Evolutionary conservation across 2,113 vertebrate species (phyloP).

Genomic region (Scopus umbretta): DNA sequence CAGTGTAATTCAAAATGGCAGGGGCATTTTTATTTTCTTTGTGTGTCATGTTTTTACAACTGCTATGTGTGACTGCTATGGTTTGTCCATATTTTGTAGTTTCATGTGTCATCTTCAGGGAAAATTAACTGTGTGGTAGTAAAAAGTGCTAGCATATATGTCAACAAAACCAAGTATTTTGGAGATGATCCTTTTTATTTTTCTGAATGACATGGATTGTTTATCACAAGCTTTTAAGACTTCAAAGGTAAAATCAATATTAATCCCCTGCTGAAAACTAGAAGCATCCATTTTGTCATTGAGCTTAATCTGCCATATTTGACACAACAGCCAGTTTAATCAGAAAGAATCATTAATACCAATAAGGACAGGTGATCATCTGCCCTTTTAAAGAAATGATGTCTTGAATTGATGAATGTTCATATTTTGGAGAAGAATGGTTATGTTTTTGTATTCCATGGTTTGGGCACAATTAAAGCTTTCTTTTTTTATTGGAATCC

Average conservation of each 20-base stretch:
- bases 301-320: slow-evolving; percentile 14
- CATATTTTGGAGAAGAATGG: background rate
- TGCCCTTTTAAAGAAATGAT: background rate
- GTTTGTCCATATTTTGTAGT: background rate
- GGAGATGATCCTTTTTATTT: background rate
- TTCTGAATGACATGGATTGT: background rate
- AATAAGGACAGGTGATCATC: background rate
- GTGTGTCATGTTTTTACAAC: background rate
- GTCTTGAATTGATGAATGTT: background rate
- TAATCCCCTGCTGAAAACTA: background rate
- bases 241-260: slow-evolving; percentile 42
- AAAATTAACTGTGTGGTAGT: background rate
- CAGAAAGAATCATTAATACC: background rate
- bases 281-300: slow-evolving; percentile 24
- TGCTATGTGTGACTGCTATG: background rate
- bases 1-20: background rate
- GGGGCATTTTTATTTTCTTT: background rate
- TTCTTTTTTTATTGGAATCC: background rate
- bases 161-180: background rate
- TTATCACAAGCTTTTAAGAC: slow-evolving; percentile 22
- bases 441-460: background rate
- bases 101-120: background rate
- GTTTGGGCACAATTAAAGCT: background rate
- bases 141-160: background rate
- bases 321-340: background rate